Evolutionary conservation across 1,140 invertebrate genomes (phyloP), one percentile per base, ranked within the genome.

Genomic region (Ceratina calcarata): DNA sequence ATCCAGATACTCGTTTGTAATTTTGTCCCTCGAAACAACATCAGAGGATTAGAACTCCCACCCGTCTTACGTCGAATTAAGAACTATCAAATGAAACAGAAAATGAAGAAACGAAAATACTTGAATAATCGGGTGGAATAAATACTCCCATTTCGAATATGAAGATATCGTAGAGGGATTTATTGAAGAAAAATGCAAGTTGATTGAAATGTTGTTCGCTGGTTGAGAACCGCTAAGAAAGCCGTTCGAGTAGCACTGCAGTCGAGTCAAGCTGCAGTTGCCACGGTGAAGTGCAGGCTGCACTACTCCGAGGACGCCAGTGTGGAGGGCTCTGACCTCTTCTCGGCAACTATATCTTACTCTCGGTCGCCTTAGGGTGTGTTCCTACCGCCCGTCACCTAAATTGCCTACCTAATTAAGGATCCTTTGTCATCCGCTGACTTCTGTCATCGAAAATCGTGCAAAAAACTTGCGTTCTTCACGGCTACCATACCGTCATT

Each of bases 291-390:
- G 73, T 78, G 72, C 81, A 84, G 81, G 18, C 78, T 86, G 65
- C 67, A 79, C 78, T 85, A 66, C 67, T 75, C 68, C 85, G 86
- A 88, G 86, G 84, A 89, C 86, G 76, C 80, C 73, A 79, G 55
- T n/a, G 72, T 82, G 69, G 87, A 80, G 89, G 89, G 82, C 89
- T 90, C 87, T 90, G 89, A 90, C 89, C 89, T 84, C 74, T 82
- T 68, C 78, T 74, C 78, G 57, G 75, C 78, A 45, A 65, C 67
- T 66, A 78, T 85, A 45, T 45, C 37, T 79, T 82, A 79, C 81
- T 89, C 87, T 89, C 78, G 78, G 85, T 64, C 64, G 60, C 64
- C 60, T 89, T 78, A 80, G 78, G 75, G 80, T 84, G 79, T 72
- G 73, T 75, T 80, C 72, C 37, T 45, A 45, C 37, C 55, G 66